Percentiles rank a stretch among this genome's conserved stretches.
Conservation (phyloP, 2,797 vertebrate genomes). For the Lepilemur septentrionalis region DNA sequence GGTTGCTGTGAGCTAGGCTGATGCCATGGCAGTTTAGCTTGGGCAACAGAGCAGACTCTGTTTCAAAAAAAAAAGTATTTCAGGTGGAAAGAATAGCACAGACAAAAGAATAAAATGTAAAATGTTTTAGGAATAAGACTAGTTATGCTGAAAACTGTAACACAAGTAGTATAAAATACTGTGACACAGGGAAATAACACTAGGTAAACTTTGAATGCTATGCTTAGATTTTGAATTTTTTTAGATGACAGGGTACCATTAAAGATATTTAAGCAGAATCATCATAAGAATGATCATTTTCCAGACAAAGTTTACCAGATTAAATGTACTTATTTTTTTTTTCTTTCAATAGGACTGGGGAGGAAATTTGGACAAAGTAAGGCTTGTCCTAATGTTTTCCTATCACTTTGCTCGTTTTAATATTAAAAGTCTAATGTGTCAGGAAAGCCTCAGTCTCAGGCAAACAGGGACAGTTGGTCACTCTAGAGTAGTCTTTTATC, state of each 20-base stretch:
- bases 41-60: too few relatives aligned
- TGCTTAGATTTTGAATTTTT: not conserved
- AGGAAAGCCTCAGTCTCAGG: not conserved
- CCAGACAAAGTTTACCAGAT: not conserved
- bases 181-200: not conserved
- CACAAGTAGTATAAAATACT: not conserved
- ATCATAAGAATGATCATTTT: not conserved
- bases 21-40: too few relatives aligned
- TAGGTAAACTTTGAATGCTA: not conserved
- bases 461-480: not conserved
- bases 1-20: too few relatives aligned
- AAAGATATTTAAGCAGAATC: not conserved
- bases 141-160: not conserved
- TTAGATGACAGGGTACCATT: not conserved
- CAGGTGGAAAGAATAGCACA: not conserved
- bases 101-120: not conserved
- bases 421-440: not conserved
- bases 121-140: not conserved
- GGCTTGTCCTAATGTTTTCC: not conserved
- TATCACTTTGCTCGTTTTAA: not conserved
- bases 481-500: not conserved
- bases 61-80: not conserved
- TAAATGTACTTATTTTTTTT: not conserved
- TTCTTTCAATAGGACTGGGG: not conserved
- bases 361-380: not conserved